Conservation (phyloP, 2,113 vertebrate genomes). For the Notothenia coriiceps region DNA sequence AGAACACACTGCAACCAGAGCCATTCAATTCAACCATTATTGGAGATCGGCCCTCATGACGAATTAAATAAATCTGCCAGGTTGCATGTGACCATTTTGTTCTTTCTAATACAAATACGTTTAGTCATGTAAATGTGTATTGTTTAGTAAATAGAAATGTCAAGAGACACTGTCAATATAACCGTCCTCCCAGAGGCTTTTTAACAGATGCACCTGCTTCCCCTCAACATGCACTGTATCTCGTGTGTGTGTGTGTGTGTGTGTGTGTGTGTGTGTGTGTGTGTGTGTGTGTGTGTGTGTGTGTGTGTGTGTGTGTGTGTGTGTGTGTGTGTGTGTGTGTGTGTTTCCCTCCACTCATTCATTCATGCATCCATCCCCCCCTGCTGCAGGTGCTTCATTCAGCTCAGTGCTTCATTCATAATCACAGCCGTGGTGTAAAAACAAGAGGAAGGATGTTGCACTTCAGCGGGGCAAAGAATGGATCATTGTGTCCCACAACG, state of each 20-base stretch:
- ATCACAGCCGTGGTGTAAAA: constrained; percentile 60
- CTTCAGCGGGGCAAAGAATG: constrained; percentile 75
- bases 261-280: constrained; percentile 20
- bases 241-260: constrained; percentile 22
- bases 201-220: background rate
- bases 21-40: background rate
- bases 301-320: no score
- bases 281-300: no score
- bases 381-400: constrained; percentile 71
- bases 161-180: background rate
- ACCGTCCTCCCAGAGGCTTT: background rate
- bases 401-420: constrained; percentile 60
- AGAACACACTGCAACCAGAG: background rate
- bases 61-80: no score
- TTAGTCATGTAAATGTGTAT: background rate
- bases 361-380: constrained; percentile 14
- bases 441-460: constrained; percentile 84
- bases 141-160: background rate
- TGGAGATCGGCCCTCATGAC: background rate
- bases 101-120: background rate
- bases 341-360: constrained; percentile 22
- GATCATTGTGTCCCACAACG: constrained; percentile 71
- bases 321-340: no score
- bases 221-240: background rate
- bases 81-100: background rate